Percentiles rank a stretch among this genome's conserved stretches.
Evolutionary conservation across 53 echinoderm and acorn worm species (phyloP).

Genomic region (Arbacia lixula): DNA sequence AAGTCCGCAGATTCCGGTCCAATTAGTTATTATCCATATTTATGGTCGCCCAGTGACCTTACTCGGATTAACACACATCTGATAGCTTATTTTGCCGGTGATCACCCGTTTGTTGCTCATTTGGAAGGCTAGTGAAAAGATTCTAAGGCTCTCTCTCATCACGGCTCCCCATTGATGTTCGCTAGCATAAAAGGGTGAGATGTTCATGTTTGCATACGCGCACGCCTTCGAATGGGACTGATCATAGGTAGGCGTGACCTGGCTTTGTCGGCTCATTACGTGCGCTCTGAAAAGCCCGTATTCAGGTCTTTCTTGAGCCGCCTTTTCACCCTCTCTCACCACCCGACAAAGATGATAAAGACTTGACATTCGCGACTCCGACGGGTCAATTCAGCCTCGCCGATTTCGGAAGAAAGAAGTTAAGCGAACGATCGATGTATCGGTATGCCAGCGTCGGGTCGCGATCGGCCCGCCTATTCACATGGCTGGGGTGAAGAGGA

Average conservation of each 20-base stretch:
- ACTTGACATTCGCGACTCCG: slow-evolving; percentile 24
- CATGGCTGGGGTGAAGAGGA: neutral
- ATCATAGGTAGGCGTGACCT: neutral
- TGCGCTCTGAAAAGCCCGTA: slow-evolving; percentile 36
- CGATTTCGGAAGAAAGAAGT: neutral
- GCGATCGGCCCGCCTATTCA: neutral
- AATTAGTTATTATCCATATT: no score
- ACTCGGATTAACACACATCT: no score
- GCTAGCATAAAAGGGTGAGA: neutral
- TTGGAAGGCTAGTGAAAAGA: no score
- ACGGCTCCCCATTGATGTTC: no score
- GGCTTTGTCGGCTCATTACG: slow-evolving; percentile 11
- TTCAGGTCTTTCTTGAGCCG: slow-evolving; percentile 17
- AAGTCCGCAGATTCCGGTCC: no score
- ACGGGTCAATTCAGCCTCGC: slow-evolving; percentile 17
- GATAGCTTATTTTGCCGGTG: no score
- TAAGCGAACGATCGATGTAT: slow-evolving; percentile 27
- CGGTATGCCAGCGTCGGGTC: slow-evolving; percentile 27
- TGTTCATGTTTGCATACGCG: slow-evolving; percentile 8
- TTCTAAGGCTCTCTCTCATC: no score
- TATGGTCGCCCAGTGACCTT: no score
- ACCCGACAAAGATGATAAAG: slow-evolving; percentile 13
- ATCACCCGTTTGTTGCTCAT: no score
- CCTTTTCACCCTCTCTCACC: neutral
- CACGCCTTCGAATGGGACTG: slow-evolving; percentile 16